Base-by-base conservation (phyloP, 37 sponge, comb jelly and placozoan species). In the Aphrocallistes beatrix region DNA sequence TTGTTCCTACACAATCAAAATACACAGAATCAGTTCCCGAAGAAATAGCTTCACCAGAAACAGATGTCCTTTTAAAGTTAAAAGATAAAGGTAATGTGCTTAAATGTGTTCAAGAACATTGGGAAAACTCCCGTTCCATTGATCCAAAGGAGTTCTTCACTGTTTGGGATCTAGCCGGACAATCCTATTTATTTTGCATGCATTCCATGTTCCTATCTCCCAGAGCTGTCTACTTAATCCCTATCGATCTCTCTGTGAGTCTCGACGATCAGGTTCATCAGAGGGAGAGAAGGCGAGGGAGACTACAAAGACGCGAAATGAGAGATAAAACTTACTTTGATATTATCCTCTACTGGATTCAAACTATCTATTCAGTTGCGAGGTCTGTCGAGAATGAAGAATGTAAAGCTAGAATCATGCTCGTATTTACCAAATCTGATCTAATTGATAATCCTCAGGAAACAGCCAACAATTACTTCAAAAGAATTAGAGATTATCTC, bases 121-220 rank as follows among this genome's bases (percentile, higher is more conserved):
- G 75, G 75, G n/a, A 30, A 3, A 60, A 60, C 34, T 30, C 10
- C 10, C 75, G 75, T 13, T 3, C 75, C n/a, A 3, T 60, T 6
- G 28, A 25, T 25, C 75, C 75, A 60, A 60, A 25, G n/a, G 75
- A 60, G 75, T 60, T 60, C 75, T 60, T 60, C 75, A 60, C 75
- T 60, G 75, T 60, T 19, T 60, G 75, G 75, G 75, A 60, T 28
- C 34, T 60, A 60, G 75, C 75, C 34, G 75, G 75, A 19, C 75
- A 60, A 60, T 60, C 75, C 75, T 60, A 60, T 60, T 60, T 60
- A 19, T 60, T 60, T 30, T 60, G 75, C 34, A 60, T 60, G 75
- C 75, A 60, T 28, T 60, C 75, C 17, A 19, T 60, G n/a, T 60
- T 60, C 75, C 75, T 60, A 28, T 25, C 75, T 30, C 75, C 75